These are phyloP conservation scores for Protonibea diacanthus DNA, from an alignment of 2,797 vertebrate species.

Conservation along the genomic window DNA sequence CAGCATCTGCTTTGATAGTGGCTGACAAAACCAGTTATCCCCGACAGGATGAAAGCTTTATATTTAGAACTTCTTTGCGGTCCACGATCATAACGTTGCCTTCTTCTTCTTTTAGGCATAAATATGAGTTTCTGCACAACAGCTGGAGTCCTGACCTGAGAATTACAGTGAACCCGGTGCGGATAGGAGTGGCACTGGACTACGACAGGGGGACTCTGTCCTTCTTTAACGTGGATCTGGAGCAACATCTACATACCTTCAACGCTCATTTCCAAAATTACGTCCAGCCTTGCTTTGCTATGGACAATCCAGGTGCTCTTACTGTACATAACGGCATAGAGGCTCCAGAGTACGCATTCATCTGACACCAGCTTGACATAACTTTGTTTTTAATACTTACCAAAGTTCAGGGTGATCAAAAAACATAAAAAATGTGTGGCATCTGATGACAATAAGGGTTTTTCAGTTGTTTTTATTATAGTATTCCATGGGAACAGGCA, in stretches of 20 bases:
- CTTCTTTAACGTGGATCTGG: constrained; percentile 91
- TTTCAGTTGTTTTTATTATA: constrained; percentile 77
- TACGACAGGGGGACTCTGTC: constrained; percentile 88
- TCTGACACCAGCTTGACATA: constrained; percentile 47
- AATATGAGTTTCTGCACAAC: constrained; percentile 92
- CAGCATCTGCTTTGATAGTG: constrained; percentile 32
- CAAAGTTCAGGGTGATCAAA: neutral
- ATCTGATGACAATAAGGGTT: constrained; percentile 15
- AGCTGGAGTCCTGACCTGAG: constrained; percentile 91
- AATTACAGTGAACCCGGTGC: constrained; percentile 88
- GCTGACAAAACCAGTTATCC: constrained; percentile 16
- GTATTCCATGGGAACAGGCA: constrained; percentile 90
- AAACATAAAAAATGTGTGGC: neutral
- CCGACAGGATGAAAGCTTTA: constrained; percentile 16
- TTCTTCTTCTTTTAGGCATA: constrained; percentile 84
- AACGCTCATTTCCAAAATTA: constrained; percentile 84
- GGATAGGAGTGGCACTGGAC: constrained; percentile 92
- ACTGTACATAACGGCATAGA: constrained; percentile 86
- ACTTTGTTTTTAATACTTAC: constrained; percentile 24
- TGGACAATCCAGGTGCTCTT: constrained; percentile 91
- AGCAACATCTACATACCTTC: constrained; percentile 93
- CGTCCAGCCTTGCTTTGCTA: constrained; percentile 92
- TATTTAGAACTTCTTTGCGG: constrained; percentile 3
- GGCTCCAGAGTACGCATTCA: constrained; percentile 75
- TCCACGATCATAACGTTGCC: neutral